phyloP scores from a whole-genome alignment of 1,140 invertebrate species.

The Ectropis grisescens region DNA sequence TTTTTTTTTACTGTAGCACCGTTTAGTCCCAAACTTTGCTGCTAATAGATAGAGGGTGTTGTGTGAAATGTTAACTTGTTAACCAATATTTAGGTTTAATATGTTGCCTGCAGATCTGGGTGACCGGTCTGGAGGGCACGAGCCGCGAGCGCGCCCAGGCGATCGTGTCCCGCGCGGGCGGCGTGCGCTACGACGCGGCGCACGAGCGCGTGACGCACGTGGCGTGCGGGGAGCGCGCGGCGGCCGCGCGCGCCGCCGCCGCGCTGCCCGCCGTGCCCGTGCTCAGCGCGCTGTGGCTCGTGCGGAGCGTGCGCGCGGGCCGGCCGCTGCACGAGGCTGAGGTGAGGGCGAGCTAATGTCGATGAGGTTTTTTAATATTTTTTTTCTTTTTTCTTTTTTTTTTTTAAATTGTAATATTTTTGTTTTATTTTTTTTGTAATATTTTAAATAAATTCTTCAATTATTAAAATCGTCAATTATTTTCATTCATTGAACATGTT shows the following conservation, averaged over 20 bases:
- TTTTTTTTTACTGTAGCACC: slow-evolving; percentile 1
- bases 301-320: slow-evolving; percentile 77
- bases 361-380: too few relatives aligned
- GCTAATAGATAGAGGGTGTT: too few relatives aligned
- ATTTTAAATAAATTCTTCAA: too few relatives aligned
- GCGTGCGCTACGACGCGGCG: slow-evolving; percentile 82
- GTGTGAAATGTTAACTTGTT: too few relatives aligned
- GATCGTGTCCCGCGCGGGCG: slow-evolving; percentile 85
- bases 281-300: slow-evolving; percentile 77
- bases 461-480: too few relatives aligned
- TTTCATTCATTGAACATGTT: too few relatives aligned
- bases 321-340: slow-evolving; percentile 27
- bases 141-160: slow-evolving; percentile 82
- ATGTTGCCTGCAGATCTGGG: slow-evolving; percentile 36
- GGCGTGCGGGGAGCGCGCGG: slow-evolving; percentile 13
- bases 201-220: slow-evolving; percentile 85
- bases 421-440: too few relatives aligned
- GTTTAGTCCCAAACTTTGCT: slow-evolving; percentile 1
- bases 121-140: slow-evolving; percentile 31
- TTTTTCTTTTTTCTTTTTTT: too few relatives aligned
- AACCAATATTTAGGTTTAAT: too few relatives aligned
- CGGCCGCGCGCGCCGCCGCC: slow-evolving; percentile 54
- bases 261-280: too few relatives aligned
- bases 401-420: too few relatives aligned
- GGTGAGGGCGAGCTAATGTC: too few relatives aligned